A percentile compares a stretch with the other conserved stretches of the same genome.
Evolutionary conservation across 2,888 invertebrate species (phyloP).

Genomic region (Muscina levida): DNA sequence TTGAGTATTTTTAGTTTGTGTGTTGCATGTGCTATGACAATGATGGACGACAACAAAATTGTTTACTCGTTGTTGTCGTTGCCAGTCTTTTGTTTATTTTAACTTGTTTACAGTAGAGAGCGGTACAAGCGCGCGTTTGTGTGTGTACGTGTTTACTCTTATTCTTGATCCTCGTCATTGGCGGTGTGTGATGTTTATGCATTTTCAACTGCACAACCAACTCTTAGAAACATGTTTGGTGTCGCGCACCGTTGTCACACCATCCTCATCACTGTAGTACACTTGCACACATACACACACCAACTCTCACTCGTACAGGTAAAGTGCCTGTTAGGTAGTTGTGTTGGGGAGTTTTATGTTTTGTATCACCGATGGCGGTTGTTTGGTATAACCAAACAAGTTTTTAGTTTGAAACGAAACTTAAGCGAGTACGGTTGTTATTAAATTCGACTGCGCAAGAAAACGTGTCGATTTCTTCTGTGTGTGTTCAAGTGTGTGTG

Average conservation of each 20-base stretch:
- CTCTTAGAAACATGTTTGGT: slow-evolving; percentile 55
- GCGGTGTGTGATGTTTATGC: slow-evolving; percentile 1
- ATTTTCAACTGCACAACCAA: slow-evolving; percentile 43
- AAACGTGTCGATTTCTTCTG: slow-evolving; percentile 22
- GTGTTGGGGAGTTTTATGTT: slow-evolving; percentile 54
- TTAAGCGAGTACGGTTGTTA: slow-evolving; percentile 72
- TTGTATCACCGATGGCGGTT: slow-evolving; percentile 42
- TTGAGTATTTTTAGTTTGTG: slow-evolving; percentile 30
- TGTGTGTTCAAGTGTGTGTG: not conserved
- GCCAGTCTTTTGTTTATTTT: slow-evolving; percentile 12
- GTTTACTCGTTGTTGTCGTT: slow-evolving; percentile 1
- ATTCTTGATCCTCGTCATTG: slow-evolving; percentile 11
- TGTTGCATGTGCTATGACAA: slow-evolving; percentile 17
- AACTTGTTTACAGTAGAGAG: not conserved
- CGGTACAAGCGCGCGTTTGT: not conserved
- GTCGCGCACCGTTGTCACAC: slow-evolving; percentile 5
- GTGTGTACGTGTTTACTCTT: slow-evolving; percentile 29
- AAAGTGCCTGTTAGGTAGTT: too few relatives aligned
- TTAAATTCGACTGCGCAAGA: slow-evolving; percentile 13
- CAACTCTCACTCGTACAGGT: not conserved
- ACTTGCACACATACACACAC: slow-evolving; percentile 42
- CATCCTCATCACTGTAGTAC: slow-evolving; percentile 32
- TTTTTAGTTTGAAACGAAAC: slow-evolving; percentile 74
- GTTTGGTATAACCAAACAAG: slow-evolving; percentile 70
- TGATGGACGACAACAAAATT: not conserved